Evolutionary conservation across 1,140 invertebrate genomes (phyloP).

Genomic region (Adelges cooleyi): DNA sequence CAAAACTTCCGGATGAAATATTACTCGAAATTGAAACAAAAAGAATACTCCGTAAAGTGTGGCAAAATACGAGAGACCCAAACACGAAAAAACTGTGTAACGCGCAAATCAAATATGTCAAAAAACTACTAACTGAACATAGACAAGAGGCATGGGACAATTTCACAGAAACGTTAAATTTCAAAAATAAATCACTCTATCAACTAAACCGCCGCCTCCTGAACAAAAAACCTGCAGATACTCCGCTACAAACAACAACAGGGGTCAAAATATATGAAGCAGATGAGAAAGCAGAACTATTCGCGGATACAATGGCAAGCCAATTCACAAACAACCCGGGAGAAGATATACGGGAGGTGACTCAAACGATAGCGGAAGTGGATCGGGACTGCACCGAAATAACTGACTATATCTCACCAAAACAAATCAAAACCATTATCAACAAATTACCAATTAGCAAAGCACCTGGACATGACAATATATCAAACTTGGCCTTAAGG

Average conservation of each 20-base stretch:
- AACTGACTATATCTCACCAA: neutral
- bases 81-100: neutral
- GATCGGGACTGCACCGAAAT: no score
- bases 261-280: neutral
- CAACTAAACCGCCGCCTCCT: neutral
- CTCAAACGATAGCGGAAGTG: neutral
- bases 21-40: neutral
- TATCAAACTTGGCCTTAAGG: neutral
- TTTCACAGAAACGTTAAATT: neutral
- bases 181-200: neutral
- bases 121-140: neutral
- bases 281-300: neutral
- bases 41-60: neutral
- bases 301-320: neutral
- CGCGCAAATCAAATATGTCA: neutral
- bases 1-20: neutral
- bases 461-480: neutral
- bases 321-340: neutral
- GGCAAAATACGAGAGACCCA: neutral
- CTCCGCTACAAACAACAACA: neutral
- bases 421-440: neutral
- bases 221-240: neutral
- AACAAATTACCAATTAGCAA: neutral
- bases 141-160: neutral
- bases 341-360: neutral